Evolutionary conservation across 2,888 invertebrate genomes (phyloP).

Genomic region (Rotaria sp.): DNA sequence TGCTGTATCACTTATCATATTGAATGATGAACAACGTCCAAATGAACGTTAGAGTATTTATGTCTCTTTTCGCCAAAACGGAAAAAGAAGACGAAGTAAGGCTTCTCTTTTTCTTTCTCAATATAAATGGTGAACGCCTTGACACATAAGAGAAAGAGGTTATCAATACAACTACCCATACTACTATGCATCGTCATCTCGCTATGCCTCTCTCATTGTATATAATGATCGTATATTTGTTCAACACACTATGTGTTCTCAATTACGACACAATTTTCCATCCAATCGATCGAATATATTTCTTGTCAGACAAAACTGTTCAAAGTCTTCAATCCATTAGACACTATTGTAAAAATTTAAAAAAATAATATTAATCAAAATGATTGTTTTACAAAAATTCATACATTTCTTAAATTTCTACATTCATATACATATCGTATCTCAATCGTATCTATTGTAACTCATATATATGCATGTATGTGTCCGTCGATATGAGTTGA

Average conservation of each 20-base stretch:
- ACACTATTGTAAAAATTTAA: not conserved
- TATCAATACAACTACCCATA: not conserved
- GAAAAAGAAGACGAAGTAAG: not conserved
- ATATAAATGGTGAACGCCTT: not conserved
- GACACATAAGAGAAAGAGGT: constrained; percentile 5
- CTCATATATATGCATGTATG: not conserved
- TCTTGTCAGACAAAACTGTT: not conserved
- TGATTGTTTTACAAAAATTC: not conserved
- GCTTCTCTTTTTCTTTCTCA: not conserved
- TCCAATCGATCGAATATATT: not conserved
- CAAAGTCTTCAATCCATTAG: not conserved
- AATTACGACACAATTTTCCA: not conserved
- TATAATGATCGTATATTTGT: not conserved
- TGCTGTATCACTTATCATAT: not conserved
- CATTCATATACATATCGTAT: not conserved
- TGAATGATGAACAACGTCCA: not conserved
- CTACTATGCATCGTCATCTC: not conserved
- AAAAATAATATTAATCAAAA: not conserved
- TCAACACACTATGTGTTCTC: not conserved
- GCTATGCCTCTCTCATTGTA: not conserved
- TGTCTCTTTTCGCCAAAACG: not conserved
- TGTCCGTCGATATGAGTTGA: not conserved
- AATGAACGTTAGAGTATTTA: not conserved
- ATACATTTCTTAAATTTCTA: not conserved
- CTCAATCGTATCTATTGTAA: not conserved